Conservation (phyloP, 2,113 vertebrate species). For the Hemiprocne comata region DNA sequence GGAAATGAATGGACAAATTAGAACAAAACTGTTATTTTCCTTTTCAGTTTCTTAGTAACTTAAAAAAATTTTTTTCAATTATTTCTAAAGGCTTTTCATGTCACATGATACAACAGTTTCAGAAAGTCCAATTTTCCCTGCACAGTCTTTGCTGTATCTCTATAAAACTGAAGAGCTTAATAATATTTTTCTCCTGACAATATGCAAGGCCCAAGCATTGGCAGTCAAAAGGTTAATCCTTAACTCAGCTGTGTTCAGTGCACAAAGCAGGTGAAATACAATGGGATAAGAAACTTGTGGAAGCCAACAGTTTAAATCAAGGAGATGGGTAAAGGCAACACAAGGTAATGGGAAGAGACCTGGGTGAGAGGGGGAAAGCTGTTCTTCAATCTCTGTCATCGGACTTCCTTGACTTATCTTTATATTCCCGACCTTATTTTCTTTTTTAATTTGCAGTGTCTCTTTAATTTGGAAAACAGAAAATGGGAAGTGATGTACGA, state of each 20-base stretch:
- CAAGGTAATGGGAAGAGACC: background rate
- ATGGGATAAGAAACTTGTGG: background rate
- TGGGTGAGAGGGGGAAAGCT: background rate
- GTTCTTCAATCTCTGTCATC: background rate
- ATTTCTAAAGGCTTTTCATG: conserved; percentile 6
- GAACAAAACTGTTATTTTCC: conserved; percentile 13
- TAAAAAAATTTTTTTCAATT: background rate
- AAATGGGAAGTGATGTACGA: background rate
- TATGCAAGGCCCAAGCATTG: background rate
- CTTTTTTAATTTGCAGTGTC: background rate
- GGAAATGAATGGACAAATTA: conserved; percentile 39
- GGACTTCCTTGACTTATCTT: background rate
- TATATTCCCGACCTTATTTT: background rate
- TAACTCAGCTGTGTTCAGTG: background rate
- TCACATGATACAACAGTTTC: background rate
- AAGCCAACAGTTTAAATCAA: background rate
- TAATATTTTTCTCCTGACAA: background rate
- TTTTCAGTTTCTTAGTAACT: conserved; percentile 8
- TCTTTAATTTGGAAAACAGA: conserved; percentile 17
- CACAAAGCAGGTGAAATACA: background rate
- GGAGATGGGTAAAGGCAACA: background rate
- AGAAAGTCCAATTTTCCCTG: background rate
- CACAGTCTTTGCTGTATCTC: background rate
- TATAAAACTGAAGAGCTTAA: background rate
- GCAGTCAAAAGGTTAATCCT: background rate